phyloP scores from a whole-genome alignment of 1,140 invertebrate genomes.

The Ganaspis sp. region DNA sequence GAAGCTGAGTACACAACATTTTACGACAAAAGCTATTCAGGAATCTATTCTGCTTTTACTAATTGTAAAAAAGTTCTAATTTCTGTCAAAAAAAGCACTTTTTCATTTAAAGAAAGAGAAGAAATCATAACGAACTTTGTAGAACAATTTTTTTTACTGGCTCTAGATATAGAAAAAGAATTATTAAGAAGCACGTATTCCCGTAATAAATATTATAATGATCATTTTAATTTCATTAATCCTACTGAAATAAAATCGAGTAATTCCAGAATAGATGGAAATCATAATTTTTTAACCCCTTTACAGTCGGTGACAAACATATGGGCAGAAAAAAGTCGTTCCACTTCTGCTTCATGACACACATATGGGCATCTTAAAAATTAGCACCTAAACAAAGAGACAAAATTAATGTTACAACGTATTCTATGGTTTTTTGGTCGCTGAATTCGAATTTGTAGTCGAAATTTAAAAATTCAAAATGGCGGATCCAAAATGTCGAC shows the following conservation, averaged over 20 bases:
- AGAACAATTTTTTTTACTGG: not conserved
- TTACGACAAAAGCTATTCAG: not conserved
- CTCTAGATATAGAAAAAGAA: constrained; percentile 9
- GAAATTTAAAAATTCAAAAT: too few relatives aligned
- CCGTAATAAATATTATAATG: constrained; percentile 25
- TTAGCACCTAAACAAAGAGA: too few relatives aligned
- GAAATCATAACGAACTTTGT: not conserved
- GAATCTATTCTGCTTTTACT: not conserved
- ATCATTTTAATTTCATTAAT: constrained; percentile 37
- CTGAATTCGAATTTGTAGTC: too few relatives aligned
- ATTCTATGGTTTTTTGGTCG: too few relatives aligned
- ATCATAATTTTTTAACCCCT: constrained; percentile 40
- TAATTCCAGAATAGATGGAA: constrained; percentile 44
- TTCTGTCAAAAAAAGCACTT: not conserved
- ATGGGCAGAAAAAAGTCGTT: too few relatives aligned
- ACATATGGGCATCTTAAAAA: too few relatives aligned
- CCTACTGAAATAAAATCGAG: constrained; percentile 36
- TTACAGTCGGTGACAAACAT: too few relatives aligned
- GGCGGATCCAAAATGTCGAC: too few relatives aligned
- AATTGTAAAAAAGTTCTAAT: not conserved
- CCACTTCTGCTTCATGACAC: too few relatives aligned
- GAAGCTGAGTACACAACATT: not conserved
- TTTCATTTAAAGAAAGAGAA: not conserved
- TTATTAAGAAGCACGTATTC: constrained; percentile 10
- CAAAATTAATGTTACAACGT: too few relatives aligned